phyloP scores from a whole-genome alignment of 2,113 vertebrate species.

The Geococcyx californianus region DNA sequence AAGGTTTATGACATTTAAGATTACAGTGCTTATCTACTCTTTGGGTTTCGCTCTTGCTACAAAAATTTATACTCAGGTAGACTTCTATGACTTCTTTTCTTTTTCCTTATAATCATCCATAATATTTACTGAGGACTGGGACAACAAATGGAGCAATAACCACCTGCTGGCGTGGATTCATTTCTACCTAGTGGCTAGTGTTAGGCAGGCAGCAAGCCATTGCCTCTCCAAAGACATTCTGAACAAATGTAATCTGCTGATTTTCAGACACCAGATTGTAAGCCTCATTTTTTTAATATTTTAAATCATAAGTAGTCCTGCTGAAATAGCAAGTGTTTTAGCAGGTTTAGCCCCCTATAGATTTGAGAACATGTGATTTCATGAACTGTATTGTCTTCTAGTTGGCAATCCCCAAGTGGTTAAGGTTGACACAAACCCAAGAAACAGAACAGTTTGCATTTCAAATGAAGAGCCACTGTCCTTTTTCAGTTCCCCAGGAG shows the following conservation, averaged over 20 bases:
- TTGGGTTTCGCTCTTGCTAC: neutral
- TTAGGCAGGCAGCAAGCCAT: neutral
- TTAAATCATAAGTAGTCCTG: neutral
- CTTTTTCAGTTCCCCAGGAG: neutral
- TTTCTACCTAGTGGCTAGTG: neutral
- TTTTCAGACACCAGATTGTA: neutral
- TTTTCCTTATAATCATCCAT: neutral
- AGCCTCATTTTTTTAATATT: neutral
- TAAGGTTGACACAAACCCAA: neutral
- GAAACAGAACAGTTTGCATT: neutral
- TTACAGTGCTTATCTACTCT: neutral
- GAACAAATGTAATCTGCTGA: neutral
- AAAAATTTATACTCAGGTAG: neutral
- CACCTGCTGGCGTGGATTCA: neutral
- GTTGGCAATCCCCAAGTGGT: neutral
- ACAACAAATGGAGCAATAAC: neutral
- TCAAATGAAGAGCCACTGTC: neutral
- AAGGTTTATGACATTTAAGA: neutral
- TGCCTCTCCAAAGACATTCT: neutral
- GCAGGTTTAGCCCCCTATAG: neutral
- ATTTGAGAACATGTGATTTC: neutral
- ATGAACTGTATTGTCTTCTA: neutral
- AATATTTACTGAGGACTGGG: neutral
- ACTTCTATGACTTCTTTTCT: neutral
- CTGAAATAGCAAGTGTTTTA: neutral